A percentile compares a stretch with the other conserved stretches of the same genome.
Evolutionary conservation across 1,140 invertebrate genomes (phyloP).

Genomic region (Augochlora pura): DNA sequence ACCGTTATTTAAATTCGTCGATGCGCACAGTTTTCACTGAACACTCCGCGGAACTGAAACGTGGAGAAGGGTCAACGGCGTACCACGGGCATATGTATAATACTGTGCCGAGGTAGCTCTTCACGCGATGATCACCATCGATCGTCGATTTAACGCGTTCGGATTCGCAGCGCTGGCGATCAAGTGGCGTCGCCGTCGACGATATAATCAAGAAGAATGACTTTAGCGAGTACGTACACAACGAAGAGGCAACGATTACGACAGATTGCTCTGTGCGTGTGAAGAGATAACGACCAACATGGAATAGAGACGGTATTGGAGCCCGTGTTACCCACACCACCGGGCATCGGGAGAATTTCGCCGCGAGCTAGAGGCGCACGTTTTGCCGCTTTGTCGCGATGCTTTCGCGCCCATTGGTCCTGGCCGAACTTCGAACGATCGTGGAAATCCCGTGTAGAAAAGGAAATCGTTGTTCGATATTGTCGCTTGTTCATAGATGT

Average conservation of each 20-base stretch:
- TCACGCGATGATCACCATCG: background rate
- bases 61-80: background rate
- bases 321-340: constrained; percentile 23
- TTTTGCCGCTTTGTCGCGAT: background rate
- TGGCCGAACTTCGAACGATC: background rate
- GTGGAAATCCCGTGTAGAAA: background rate
- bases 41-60: background rate
- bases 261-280: constrained; percentile 54
- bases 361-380: background rate
- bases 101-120: background rate
- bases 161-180: constrained; percentile 34
- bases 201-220: constrained; percentile 38
- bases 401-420: constrained; percentile 1
- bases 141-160: constrained; percentile 31
- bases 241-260: constrained; percentile 42
- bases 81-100: too few species aligned
- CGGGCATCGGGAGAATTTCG: constrained; percentile 5
- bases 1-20: constrained; percentile 50
- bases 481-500: background rate
- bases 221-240: constrained; percentile 35
- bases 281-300: constrained; percentile 57
- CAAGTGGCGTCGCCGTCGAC: constrained; percentile 16
- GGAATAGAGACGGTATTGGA: constrained; percentile 28
- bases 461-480: background rate
- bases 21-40: constrained; percentile 16